These are phyloP conservation scores for Arizona elegans DNA, from an alignment of 2,113 vertebrate genomes.

Conservation along the genomic window DNA sequence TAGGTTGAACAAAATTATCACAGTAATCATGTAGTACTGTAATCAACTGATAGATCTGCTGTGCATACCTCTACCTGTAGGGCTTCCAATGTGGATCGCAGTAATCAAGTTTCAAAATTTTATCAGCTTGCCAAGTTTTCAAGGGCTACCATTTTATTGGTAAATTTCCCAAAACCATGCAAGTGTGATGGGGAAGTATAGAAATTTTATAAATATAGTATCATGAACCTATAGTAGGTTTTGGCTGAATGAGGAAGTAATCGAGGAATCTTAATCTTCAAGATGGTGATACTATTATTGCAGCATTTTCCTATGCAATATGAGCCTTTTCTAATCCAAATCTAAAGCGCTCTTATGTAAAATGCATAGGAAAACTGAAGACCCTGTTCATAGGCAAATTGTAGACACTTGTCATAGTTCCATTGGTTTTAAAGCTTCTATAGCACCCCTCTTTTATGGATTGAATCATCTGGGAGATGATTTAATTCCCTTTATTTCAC, in stretches of 20 bases:
- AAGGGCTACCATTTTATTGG: not conserved
- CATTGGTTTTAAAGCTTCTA: not conserved
- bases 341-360: not conserved
- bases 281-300: not conserved
- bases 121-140: not conserved
- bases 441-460: not conserved
- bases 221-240: not conserved
- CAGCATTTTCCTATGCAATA: not conserved
- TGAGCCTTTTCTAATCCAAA: not conserved
- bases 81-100: not conserved
- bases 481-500: not conserved
- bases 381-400: not conserved
- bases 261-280: not conserved
- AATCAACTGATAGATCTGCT: too few relatives aligned
- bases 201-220: not conserved
- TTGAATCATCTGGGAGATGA: not conserved
- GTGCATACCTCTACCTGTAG: too few relatives aligned
- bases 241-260: not conserved
- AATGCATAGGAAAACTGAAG: not conserved
- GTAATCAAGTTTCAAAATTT: not conserved
- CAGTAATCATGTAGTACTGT: not conserved
- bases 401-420: not conserved
- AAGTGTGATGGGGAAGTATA: not conserved
- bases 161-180: not conserved
- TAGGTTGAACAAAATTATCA: not conserved